Evolutionary conservation across 2,888 invertebrate species (phyloP).

Genomic region (Ectemnius cavifrons): DNA sequence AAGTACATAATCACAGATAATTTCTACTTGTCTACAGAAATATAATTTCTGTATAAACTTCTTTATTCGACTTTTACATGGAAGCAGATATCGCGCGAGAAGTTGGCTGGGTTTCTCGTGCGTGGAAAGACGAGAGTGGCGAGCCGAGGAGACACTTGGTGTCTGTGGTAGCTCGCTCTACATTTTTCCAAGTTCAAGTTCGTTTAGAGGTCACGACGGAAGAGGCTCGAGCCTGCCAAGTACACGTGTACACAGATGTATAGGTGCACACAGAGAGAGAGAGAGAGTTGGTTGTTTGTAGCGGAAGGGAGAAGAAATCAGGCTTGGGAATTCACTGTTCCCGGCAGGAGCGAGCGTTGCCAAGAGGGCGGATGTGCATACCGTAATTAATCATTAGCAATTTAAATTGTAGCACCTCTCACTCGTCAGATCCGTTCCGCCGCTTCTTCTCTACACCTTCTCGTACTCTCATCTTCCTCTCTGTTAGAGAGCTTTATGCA

Average conservation of each 20-base stretch:
- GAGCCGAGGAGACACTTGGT: too few species aligned
- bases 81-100: too few species aligned
- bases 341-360: slow-evolving; percentile 26
- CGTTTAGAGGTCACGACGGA: slow-evolving; percentile 54
- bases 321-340: slow-evolving; percentile 54
- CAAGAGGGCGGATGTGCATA: slow-evolving; percentile 60
- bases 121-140: too few species aligned
- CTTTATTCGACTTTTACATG: too few species aligned
- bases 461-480: background rate
- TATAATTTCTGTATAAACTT: too few species aligned
- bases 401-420: slow-evolving; percentile 51
- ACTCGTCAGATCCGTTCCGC: slow-evolving; percentile 17
- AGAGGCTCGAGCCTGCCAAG: slow-evolving; percentile 4
- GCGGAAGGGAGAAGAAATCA: slow-evolving; percentile 42
- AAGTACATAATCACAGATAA: too few species aligned
- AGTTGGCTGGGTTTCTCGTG: too few species aligned
- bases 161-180: slow-evolving; percentile 38
- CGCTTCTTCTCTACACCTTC: background rate
- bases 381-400: slow-evolving; percentile 65
- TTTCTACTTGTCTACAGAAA: too few species aligned
- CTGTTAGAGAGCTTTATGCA: background rate
- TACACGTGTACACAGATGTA: too few species aligned
- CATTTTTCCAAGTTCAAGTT: slow-evolving; percentile 68
- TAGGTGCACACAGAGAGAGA: too few species aligned
- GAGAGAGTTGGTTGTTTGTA: too few species aligned